A percentile compares a stretch with the other conserved stretches of the same genome.
Conservation (phyloP, 2,113 vertebrate genomes). For the Macrotis lagotis region DNA sequence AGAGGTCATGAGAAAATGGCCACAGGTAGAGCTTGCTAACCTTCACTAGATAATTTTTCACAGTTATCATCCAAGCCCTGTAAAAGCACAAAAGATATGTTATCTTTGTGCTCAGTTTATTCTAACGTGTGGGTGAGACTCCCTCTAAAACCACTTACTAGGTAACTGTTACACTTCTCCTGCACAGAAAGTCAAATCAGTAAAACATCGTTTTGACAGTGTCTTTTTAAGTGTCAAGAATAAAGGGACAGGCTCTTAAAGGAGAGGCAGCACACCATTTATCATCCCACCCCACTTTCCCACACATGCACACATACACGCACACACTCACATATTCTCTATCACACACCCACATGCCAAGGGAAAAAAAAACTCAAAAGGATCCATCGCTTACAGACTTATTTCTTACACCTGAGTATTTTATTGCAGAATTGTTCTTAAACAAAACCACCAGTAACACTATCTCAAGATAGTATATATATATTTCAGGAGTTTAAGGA, state of each 20-base stretch:
- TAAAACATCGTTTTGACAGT: constrained; percentile 83
- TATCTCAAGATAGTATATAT: constrained; percentile 68
- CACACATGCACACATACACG: constrained; percentile 67
- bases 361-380: constrained; percentile 72
- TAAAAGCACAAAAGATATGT: constrained; percentile 84
- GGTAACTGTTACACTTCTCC: constrained; percentile 81
- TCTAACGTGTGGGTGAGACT: constrained; percentile 82
- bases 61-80: constrained; percentile 85
- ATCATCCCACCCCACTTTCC: constrained; percentile 75
- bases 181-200: constrained; percentile 81
- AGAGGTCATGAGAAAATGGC: constrained; percentile 86
- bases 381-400: constrained; percentile 67
- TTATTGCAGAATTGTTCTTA: constrained; percentile 68
- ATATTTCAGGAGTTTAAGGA: constrained; percentile 63
- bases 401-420: constrained; percentile 70
- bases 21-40: constrained; percentile 84
- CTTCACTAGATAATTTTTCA: constrained; percentile 85
- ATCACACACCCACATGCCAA: constrained; percentile 69
- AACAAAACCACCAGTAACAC: constrained; percentile 69
- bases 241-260: constrained; percentile 78
- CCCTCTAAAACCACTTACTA: constrained; percentile 83
- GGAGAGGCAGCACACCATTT: constrained; percentile 78
- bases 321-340: constrained; percentile 63
- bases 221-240: constrained; percentile 82
- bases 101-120: constrained; percentile 84